These are phyloP conservation scores for Procavia capensis DNA, from an alignment of 2,113 vertebrate genomes.

Conservation along the genomic window DNA sequence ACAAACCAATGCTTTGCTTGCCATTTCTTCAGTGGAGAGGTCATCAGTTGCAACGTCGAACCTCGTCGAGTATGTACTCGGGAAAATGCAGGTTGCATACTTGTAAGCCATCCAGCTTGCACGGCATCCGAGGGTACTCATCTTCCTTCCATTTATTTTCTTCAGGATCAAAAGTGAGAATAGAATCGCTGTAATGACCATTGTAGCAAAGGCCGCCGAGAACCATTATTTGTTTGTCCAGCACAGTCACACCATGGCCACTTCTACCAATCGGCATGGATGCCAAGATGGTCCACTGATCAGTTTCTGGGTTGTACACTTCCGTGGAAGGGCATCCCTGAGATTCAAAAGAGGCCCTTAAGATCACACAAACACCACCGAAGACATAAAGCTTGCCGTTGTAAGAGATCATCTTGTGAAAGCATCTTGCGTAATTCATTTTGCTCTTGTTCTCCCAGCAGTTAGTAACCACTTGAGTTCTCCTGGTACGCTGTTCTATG, in stretches of 20 bases:
- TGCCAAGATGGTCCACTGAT: constrained; percentile 99
- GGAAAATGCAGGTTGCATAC: constrained; percentile 99
- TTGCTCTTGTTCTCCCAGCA: constrained; percentile 99
- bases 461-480: constrained; percentile 93
- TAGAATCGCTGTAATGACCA: constrained; percentile 99
- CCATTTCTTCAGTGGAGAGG: constrained; percentile 45
- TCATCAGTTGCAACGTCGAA: constrained; percentile 95
- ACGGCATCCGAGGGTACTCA: constrained; percentile 99
- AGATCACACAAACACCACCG: constrained; percentile 97
- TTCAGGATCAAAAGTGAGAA: constrained; percentile 98
- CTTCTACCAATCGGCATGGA: constrained; percentile 99
- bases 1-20: constrained; percentile 77
- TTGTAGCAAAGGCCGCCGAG: constrained; percentile 99
- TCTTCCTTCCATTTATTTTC: constrained; percentile 99
- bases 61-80: constrained; percentile 97
- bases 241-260: constrained; percentile 97
- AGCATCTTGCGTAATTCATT: constrained; percentile 99
- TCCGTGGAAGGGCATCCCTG: constrained; percentile 99
- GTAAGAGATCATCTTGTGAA: constrained; percentile 99
- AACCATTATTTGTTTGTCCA: constrained; percentile 99
- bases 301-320: constrained; percentile 96
- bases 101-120: constrained; percentile 99
- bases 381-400: constrained; percentile 99
- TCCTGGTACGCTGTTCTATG: constrained; percentile 93
- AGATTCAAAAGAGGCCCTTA: constrained; percentile 98